Base-by-base conservation (phyloP, 1,140 invertebrate genomes). In the Rhyacophila brunnea region DNA sequence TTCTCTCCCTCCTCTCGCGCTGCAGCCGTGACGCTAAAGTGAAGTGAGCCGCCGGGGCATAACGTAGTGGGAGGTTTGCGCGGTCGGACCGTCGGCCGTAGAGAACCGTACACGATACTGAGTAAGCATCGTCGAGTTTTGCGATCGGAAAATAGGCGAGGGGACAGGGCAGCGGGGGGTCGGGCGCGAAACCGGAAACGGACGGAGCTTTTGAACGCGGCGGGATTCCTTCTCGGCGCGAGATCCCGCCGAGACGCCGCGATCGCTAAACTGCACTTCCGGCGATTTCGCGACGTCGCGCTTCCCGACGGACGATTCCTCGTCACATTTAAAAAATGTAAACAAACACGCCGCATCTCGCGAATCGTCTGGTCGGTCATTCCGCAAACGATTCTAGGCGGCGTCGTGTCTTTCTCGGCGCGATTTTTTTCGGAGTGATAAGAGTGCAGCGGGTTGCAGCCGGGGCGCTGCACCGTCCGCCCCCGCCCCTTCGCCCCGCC, bases 181-280 rank as follows among this genome's bases (percentile, higher is more conserved):
- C 18, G n/a, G 10, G 2, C 18, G 50, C 15, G 50, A 28, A 52
- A 4, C 15, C 15, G 19, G 32, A 43, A 55, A 46, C 32, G n/a
- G 28, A 28, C 23, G 23, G 23, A 28, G 23, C 23, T 28, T 28
- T 28, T 9, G 23, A 28, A 28, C 23, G 23, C 23, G 23, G 23
- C 23, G 23, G 23, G 23, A 28, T 28, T 28, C 23, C 23, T 28
- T 28, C 23, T 28, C 4, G 23, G 23, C 23, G 23, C 23, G 23
- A 28, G 23, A 28, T 28, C 9, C 23, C 23, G 23, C 23, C 71
- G 68, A 60, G 68, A 66, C 67, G 67, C 70, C 70, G 71, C 68
- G 62, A 68, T 66, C 67, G 68, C 68, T 17, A 23, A 14, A 23
- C 11, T 47, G 13, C 13, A 20, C n/a, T n/a, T 47, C 15, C 13